These are phyloP conservation scores for Ichneumon xanthorius DNA, from an alignment of 2,888 invertebrate genomes.

Conservation along the genomic window DNA sequence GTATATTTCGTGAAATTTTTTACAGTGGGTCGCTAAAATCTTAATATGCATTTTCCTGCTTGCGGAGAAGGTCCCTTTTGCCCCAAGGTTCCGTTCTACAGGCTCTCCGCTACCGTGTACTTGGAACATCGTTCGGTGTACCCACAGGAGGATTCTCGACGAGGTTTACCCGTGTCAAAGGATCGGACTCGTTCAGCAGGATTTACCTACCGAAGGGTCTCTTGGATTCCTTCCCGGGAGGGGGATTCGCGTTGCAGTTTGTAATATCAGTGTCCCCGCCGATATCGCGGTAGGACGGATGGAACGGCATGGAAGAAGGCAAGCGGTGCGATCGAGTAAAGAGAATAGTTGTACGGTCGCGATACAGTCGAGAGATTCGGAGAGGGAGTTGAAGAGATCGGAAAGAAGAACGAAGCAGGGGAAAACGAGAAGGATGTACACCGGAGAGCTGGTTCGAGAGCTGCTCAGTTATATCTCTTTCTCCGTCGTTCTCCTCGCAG, in stretches of 20 bases:
- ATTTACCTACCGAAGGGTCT: not conserved
- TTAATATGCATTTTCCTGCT: not conserved
- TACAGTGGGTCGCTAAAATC: too few species aligned
- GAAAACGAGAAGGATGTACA: constrained; percentile 3
- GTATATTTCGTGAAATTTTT: too few species aligned
- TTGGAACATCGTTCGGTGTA: not conserved
- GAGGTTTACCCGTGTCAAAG: not conserved
- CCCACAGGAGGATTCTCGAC: not conserved
- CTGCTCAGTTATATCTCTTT: constrained; percentile 21
- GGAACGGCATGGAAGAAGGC: constrained; percentile 71
- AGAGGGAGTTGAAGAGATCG: constrained; percentile 19
- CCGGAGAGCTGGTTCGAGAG: constrained; percentile 72
- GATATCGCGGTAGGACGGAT: constrained; percentile 39
- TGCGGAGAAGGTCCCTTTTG: too few species aligned
- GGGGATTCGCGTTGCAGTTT: constrained; percentile 1
- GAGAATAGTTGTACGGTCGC: constrained; percentile 20
- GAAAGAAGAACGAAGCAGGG: constrained; percentile 58
- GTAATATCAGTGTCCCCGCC: constrained; percentile 11
- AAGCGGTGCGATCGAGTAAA: constrained; percentile 14
- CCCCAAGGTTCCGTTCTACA: too few species aligned
- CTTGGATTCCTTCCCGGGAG: not conserved
- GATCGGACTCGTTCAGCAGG: not conserved
- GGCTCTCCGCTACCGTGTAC: not conserved
- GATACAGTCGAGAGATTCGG: constrained; percentile 56
- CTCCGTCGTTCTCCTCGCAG: constrained; percentile 23